phyloP scores from a whole-genome alignment of 2,888 invertebrate species.

The Drosophila histrio region DNA sequence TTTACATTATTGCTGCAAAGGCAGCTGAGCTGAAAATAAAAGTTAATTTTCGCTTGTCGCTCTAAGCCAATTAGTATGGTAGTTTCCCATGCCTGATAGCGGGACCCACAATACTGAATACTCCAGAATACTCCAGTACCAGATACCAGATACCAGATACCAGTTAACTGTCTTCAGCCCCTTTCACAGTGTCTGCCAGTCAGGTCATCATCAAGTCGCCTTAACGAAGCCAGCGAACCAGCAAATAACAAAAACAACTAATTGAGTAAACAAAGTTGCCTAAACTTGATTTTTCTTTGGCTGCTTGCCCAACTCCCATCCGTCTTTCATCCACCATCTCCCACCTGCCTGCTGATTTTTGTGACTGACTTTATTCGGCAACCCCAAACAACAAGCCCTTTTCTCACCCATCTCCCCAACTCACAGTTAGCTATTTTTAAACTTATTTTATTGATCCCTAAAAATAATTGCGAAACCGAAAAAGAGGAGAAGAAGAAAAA shows the following conservation, averaged over 20 bases:
- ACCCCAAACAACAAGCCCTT: constrained; percentile 20
- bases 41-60: constrained; percentile 79
- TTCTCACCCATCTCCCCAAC: constrained; percentile 10
- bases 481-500: constrained; percentile 8
- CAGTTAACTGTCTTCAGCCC: constrained; percentile 7
- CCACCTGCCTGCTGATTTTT: not conserved
- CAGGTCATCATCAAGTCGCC: constrained; percentile 54
- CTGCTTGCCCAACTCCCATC: constrained; percentile 18
- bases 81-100: constrained; percentile 14
- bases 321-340: not conserved
- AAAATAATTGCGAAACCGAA: constrained; percentile 66
- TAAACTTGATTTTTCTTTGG: constrained; percentile 58
- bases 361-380: constrained; percentile 21
- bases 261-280: constrained; percentile 75
- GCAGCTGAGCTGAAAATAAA: constrained; percentile 67
- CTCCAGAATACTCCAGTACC: not conserved
- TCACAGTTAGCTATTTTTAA: constrained; percentile 66
- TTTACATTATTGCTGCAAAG: constrained; percentile 65
- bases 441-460: constrained; percentile 77
- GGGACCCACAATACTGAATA: not conserved
- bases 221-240: constrained; percentile 66
- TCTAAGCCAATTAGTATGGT: constrained; percentile 77
- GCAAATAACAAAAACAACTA: constrained; percentile 74
- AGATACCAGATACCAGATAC: not conserved
- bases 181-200: constrained; percentile 11